phyloP scores from a whole-genome alignment of 2,888 invertebrate species.

The Eustalomyia histrio region DNA sequence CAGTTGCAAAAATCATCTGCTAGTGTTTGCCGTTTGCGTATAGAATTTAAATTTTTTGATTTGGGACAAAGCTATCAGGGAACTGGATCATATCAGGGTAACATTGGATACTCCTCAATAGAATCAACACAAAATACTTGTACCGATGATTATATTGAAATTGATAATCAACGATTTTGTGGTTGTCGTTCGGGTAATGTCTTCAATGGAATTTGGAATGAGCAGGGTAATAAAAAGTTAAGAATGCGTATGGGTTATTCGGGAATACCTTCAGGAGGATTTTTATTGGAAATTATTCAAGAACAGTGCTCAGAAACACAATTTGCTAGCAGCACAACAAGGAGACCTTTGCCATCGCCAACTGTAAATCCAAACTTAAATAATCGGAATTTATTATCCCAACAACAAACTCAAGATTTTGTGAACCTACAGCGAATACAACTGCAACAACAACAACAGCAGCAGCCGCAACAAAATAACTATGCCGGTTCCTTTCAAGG shows the following conservation, averaged over 20 bases:
- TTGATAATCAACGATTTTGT: slow-evolving; percentile 82
- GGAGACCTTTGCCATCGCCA: slow-evolving; percentile 5
- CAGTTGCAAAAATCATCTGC: slow-evolving; percentile 80
- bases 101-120: slow-evolving; percentile 48
- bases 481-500: slow-evolving; percentile 23
- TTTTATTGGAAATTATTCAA: slow-evolving; percentile 81
- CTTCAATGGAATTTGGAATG: slow-evolving; percentile 73
- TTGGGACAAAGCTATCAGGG: slow-evolving; percentile 75
- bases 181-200: slow-evolving; percentile 81
- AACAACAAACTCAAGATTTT: slow-evolving; percentile 15
- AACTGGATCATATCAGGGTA: slow-evolving; percentile 47
- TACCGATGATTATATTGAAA: slow-evolving; percentile 80
- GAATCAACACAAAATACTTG: slow-evolving; percentile 73
- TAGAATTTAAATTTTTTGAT: slow-evolving; percentile 82
- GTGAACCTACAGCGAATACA: slow-evolving; percentile 24
- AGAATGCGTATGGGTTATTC: slow-evolving; percentile 80
- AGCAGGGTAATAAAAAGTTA: slow-evolving; percentile 78
- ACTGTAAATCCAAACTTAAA: slow-evolving; percentile 7
- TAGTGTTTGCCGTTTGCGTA: slow-evolving; percentile 81
- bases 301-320: slow-evolving; percentile 79
- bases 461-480: neutral
- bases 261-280: slow-evolving; percentile 79
- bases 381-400: slow-evolving; percentile 12
- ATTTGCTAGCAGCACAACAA: slow-evolving; percentile 8
- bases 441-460: slow-evolving; percentile 31